phyloP scores from a whole-genome alignment of 37 sponge, comb jelly and placozoan genomes.

The Halichondria panicea region DNA sequence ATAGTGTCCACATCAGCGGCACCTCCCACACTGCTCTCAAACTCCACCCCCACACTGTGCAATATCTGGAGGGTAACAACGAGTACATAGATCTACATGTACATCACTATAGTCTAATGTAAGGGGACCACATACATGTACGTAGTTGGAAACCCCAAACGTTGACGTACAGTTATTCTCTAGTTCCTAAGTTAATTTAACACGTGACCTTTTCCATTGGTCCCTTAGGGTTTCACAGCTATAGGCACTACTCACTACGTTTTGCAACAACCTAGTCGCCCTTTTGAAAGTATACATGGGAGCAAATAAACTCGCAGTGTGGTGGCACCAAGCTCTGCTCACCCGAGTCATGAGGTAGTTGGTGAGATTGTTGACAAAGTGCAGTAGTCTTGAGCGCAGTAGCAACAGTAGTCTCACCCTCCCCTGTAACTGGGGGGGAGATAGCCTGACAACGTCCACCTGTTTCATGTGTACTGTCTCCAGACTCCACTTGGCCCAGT shows the following conservation, averaged over 20 bases:
- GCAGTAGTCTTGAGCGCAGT: slow-evolving; percentile 43
- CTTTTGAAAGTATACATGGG: too few species aligned
- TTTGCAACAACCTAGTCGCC: background rate
- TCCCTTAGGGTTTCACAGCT: too few species aligned
- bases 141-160: too few species aligned
- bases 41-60: slow-evolving; percentile 61
- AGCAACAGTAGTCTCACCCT: slow-evolving; percentile 41
- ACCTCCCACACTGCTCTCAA: slow-evolving; percentile 17
- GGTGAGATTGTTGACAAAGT: slow-evolving; percentile 62
- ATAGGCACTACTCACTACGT: background rate
- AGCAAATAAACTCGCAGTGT: background rate
- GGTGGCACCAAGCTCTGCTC: background rate
- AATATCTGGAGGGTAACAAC: slow-evolving; percentile 51
- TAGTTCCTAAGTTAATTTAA: too few species aligned
- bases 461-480: slow-evolving; percentile 12
- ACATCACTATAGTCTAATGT: too few species aligned
- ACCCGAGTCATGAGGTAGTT: slow-evolving; percentile 70
- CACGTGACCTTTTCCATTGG: too few species aligned
- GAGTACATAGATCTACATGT: too few species aligned
- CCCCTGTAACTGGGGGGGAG: too few species aligned
- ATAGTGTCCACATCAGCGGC: slow-evolving; percentile 52
- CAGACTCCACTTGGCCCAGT: slow-evolving; percentile 74
- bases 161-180: too few species aligned
- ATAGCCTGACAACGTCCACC: slow-evolving; percentile 9
- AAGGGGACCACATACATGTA: too few species aligned